Base-by-base conservation (phyloP, 2,113 vertebrate genomes). In the Eulemur rufifrons region DNA sequence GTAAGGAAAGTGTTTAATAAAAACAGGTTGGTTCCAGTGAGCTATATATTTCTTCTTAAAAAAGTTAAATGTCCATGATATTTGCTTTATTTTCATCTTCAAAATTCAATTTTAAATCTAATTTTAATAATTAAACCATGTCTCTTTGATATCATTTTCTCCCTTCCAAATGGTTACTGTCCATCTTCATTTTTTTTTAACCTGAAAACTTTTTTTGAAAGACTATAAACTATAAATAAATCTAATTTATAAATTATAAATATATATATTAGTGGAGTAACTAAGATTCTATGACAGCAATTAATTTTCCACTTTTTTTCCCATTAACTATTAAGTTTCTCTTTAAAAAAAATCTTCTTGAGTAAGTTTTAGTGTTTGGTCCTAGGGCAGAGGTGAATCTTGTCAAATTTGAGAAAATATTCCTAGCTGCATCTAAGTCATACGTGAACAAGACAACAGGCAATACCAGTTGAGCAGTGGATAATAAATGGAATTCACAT, bases 41-140 rank as follows among this genome's bases (percentile, higher is more conserved):
- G 84, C 12, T 78, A 29, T 47, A 2, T 78, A 15, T 42, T 71
- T 95, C 20, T 92, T 37, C 50, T 78, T 25, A 64, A 1, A 63
- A 27, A 13, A 69, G 6, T 47, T 23, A 66, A 3, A 85, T 59
- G 8, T 81, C 32, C 47, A 7, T 84, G 63, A 56, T 74, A 9
- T 86, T 94, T 85, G 1, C 15, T 12, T 82, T 76, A 29, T 63
- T 84, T 83, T 77, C 59, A 68, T 82, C 39, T 50, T 93, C 42
- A 78, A 80, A 89, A 34, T 63, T 81, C 78, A 83, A 86, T 69
- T 89, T 94, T 61, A 47, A 88, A 47, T 77, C 23, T 89, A 85
- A 95, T 90, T 90, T 95, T 86, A 94, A 54, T 77, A 50, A 87
- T 66, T 66, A 37, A 66, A 90, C 32, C 71, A 63, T 86, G 20